These are phyloP conservation scores for Orchestes rusci DNA, from an alignment of 2,888 invertebrate genomes.

Conservation along the genomic window DNA sequence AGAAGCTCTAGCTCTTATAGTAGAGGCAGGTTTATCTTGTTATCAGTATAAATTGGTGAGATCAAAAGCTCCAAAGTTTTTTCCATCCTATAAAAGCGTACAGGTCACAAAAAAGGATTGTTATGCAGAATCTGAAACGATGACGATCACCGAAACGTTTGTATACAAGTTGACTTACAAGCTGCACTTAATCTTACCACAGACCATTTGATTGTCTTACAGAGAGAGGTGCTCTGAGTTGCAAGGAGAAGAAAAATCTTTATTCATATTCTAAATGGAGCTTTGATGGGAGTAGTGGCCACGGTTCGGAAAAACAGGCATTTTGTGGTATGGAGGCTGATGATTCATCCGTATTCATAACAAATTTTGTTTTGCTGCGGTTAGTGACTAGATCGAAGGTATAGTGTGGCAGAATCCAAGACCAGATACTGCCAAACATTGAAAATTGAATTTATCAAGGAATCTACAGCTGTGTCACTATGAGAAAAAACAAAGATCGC, in stretches of 20 bases:
- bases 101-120: slow-evolving; percentile 1
- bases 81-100: slow-evolving; percentile 3
- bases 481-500: no score
- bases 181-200: slow-evolving; percentile 4
- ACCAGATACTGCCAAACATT: no score
- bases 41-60: not conserved
- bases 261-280: slow-evolving; percentile 4
- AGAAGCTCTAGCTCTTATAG: slow-evolving; percentile 1
- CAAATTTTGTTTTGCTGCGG: no score
- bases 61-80: not conserved
- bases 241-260: slow-evolving; percentile 1
- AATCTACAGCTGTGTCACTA: no score
- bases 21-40: not conserved
- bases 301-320: slow-evolving; percentile 1
- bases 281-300: slow-evolving; percentile 1
- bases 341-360: no score
- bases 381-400: no score
- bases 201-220: not conserved
- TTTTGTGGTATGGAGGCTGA: no score
- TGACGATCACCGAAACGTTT: slow-evolving; percentile 1
- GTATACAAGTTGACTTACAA: not conserved
- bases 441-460: no score
- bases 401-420: no score
- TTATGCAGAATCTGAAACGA: slow-evolving; percentile 1
- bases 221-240: slow-evolving; percentile 3